phyloP scores from a whole-genome alignment of 2,888 invertebrate genomes.

The Stenotaenia linearis region DNA sequence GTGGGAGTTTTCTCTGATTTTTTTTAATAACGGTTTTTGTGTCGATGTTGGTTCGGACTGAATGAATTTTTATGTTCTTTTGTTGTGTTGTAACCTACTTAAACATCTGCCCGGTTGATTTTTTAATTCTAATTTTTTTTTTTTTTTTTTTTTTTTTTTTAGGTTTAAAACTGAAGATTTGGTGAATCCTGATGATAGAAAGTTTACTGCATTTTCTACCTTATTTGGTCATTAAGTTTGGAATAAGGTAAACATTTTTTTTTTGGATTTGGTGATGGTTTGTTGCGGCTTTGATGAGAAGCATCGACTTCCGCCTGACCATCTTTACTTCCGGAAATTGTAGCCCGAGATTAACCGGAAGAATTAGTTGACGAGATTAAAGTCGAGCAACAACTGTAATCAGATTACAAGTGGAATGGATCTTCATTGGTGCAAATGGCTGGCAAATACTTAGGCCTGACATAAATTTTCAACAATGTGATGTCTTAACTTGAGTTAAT shows the following conservation, averaged over 20 bases:
- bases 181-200: too few relatives aligned
- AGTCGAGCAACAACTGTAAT: not conserved
- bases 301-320: not conserved
- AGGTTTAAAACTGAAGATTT: not conserved
- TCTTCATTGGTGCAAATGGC: conserved; percentile 11
- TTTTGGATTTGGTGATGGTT: not conserved
- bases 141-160: not conserved
- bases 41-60: not conserved
- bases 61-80: not conserved
- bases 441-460: conserved; percentile 9
- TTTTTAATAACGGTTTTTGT: not conserved
- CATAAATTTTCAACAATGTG: conserved; percentile 19
- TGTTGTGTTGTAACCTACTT: not conserved
- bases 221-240: too few relatives aligned
- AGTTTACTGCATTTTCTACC: too few relatives aligned
- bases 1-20: not conserved
- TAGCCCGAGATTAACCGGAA: conserved; percentile 5
- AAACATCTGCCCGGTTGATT: not conserved
- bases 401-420: conserved; percentile 9
- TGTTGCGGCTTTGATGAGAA: not conserved
- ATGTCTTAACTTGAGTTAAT: conserved; percentile 10
- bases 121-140: not conserved
- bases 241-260: not conserved
- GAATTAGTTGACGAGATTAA: conserved; percentile 19
- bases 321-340: conserved; percentile 6